Evolutionary conservation across 2,113 vertebrate genomes (phyloP), one percentile per base, ranked within the genome.

Genomic region (Peromyscus californicus): DNA sequence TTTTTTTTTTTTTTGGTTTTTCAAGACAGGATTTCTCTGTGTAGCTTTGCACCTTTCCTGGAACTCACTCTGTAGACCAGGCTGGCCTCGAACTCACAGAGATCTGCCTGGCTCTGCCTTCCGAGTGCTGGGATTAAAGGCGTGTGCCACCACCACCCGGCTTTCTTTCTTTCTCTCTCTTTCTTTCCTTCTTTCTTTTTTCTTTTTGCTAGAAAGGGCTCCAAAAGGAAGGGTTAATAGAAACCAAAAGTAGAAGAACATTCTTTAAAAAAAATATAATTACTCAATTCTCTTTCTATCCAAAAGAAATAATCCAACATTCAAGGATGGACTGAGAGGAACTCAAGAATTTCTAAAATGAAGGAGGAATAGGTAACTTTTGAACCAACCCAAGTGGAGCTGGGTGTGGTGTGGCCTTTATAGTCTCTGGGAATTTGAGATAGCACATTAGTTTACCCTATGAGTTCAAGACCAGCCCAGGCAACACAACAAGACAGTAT

Each of bases 241-340:
- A 48, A 70, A 74, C 61, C 36, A 83, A 42, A 78, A 78, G 13
- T 72, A 67, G 63, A 75, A 96, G 5, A 96, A 91, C 51, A 45
- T 31, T 22, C 8, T 21, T 87, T 88, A 21, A 75, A 82, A 91
- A 93, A 89, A 84, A 36, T 75, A 94, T 8, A 94, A 33, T 76
- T 69, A 59, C 2, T 89, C 76, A 36, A 59, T 19, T 92, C 16
- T 95, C 45, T 63, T 16, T 67, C 42, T 84, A 3, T 7, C 3
- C 39, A n/a, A 59, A 94, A 72, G 57, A 57, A 10, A 31, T 17
- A n/a, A 72, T 61, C 39, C 22, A 19, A 67, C 10, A 45, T 12
- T 2, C 39, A 74, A 96, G 10, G 31, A 85, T 61, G 33, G 22
- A 57, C 10, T 78, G 21, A 89, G 29, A 48, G 67, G 4, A 69